These are phyloP conservation scores for Carassius gibelio DNA, from an alignment of 2,113 vertebrate genomes.

Conservation along the genomic window DNA sequence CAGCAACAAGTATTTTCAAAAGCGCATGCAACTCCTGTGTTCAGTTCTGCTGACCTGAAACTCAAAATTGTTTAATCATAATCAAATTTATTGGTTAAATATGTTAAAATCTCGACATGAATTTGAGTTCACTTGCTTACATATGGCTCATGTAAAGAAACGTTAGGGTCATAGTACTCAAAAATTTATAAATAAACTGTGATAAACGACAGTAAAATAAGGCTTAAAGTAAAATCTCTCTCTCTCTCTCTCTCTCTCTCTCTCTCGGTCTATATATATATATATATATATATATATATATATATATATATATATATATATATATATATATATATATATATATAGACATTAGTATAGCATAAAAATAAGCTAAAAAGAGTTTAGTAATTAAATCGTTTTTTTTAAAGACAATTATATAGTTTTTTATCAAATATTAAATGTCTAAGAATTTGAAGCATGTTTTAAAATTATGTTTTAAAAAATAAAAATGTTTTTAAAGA, in stretches of 20 bases:
- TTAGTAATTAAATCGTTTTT: not conserved
- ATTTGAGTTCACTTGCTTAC: not conserved
- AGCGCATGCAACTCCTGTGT: not conserved
- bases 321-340: too few species aligned
- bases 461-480: not conserved
- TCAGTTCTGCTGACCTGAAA: not conserved
- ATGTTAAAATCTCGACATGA: not conserved
- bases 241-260: too few species aligned
- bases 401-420: not conserved
- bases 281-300: too few species aligned
- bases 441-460: not conserved
- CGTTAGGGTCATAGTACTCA: not conserved
- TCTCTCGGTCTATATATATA: too few species aligned
- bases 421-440: not conserved
- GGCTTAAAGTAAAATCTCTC: too few species aligned
- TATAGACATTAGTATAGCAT: too few species aligned
- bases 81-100: not conserved
- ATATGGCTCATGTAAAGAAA: not conserved
- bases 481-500: not conserved
- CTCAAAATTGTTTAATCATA: not conserved
- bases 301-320: too few species aligned
- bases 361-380: not conserved
- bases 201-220: not conserved
- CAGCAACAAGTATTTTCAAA: constrained; percentile 31
- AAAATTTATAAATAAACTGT: not conserved